Conservation (phyloP, 2,113 vertebrate species). For the Noturus placidus region DNA sequence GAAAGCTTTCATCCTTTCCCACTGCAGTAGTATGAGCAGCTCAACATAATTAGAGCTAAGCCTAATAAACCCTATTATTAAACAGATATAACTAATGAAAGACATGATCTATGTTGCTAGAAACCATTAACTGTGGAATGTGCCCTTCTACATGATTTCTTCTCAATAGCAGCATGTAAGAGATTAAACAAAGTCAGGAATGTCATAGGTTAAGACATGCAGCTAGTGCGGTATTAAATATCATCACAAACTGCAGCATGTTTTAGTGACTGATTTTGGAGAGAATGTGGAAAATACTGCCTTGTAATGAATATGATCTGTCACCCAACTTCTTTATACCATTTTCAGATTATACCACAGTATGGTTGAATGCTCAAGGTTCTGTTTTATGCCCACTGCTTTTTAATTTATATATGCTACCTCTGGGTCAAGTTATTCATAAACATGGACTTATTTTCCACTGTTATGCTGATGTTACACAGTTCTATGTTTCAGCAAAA, state of each 20-base stretch:
- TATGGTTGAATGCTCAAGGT: neutral
- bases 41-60: constrained; percentile 18
- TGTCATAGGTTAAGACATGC: constrained; percentile 16
- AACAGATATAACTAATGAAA: constrained; percentile 8
- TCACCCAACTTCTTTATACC: neutral
- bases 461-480: too few species aligned
- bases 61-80: constrained; percentile 28
- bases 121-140: constrained; percentile 23
- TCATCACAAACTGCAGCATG: neutral
- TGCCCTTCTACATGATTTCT: constrained; percentile 8
- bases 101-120: neutral
- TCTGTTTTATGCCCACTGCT: too few species aligned
- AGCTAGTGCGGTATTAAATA: neutral
- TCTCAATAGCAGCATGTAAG: neutral
- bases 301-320: neutral
- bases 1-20: too few species aligned
- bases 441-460: too few species aligned
- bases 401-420: too few species aligned
- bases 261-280: neutral
- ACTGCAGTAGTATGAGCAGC: neutral
- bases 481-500: too few species aligned
- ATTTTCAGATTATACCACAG: neutral
- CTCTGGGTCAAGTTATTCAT: too few species aligned
- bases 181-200: constrained; percentile 23
- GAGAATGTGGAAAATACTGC: neutral